phyloP scores from a whole-genome alignment of 2,888 invertebrate species.

The Isoperla grammatica region DNA sequence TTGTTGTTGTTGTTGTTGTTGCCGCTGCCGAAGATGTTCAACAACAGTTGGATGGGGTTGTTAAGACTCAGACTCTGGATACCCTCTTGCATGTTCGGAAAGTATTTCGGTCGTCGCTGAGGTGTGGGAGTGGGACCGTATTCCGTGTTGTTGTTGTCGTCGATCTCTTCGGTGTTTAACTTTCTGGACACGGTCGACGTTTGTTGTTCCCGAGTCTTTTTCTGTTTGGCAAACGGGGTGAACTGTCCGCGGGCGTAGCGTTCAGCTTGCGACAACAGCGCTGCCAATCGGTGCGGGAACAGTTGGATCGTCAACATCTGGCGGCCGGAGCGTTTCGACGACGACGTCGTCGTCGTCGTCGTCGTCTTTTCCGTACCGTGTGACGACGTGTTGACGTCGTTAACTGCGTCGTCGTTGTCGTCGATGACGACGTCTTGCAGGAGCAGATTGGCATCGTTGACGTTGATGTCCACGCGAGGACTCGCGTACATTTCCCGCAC shows the following conservation, averaged over 20 bases:
- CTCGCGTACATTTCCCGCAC: background rate
- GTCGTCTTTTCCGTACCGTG: background rate
- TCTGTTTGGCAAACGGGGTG: background rate
- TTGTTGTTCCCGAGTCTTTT: too few relatives aligned
- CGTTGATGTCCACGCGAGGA: background rate
- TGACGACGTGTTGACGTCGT: background rate
- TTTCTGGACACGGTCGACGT: too few relatives aligned
- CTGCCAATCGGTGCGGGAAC: slow-evolving; percentile 69
- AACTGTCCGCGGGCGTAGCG: slow-evolving; percentile 15
- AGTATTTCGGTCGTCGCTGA: too few relatives aligned
- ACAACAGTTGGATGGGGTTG: too few relatives aligned
- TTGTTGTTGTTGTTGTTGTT: too few relatives aligned
- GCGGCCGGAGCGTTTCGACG: slow-evolving; percentile 28
- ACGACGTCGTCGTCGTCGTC: background rate
- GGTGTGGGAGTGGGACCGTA: too few relatives aligned
- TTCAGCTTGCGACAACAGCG: slow-evolving; percentile 75
- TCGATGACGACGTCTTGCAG: background rate
- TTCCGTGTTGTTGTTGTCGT: too few relatives aligned
- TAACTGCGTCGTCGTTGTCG: background rate
- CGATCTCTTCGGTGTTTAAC: too few relatives aligned
- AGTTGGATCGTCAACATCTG: slow-evolving; percentile 62
- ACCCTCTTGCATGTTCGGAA: too few relatives aligned
- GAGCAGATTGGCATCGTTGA: too few relatives aligned
- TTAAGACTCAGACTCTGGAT: too few relatives aligned
- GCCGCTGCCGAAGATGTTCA: too few relatives aligned